A percentile compares a stretch with the other conserved stretches of the same genome.
Evolutionary conservation across 37 sponge, comb jelly and placozoan genomes (phyloP).

Genomic region (Tethya wilhelma): DNA sequence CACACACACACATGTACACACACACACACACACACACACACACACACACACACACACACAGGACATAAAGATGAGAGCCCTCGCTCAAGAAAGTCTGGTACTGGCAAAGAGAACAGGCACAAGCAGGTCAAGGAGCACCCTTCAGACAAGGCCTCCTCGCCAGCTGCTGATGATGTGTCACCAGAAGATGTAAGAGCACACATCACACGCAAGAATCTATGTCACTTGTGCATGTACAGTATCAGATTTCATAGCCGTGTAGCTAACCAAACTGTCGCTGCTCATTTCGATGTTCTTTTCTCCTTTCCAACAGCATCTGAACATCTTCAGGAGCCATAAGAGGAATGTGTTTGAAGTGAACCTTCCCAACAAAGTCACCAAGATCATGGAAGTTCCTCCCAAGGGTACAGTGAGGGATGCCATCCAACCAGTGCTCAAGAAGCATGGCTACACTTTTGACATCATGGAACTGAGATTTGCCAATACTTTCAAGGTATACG

Average conservation of each 20-base stretch:
- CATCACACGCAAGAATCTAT: not conserved
- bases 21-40: too few relatives aligned
- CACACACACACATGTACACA: not conserved
- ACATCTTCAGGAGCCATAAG: conserved; percentile 34
- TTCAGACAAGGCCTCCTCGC: not conserved
- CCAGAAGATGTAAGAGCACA: conserved; percentile 40
- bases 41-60: too few relatives aligned
- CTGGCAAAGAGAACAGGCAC: conserved; percentile 1
- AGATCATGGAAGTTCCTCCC: conserved; percentile 56
- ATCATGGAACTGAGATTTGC: conserved; percentile 64
- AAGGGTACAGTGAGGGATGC: conserved; percentile 50
- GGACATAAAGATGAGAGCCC: conserved; percentile 7
- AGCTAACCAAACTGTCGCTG: not conserved
- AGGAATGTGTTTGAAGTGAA: conserved; percentile 58
- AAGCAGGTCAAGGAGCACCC: not conserved
- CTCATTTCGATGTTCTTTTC: not conserved
- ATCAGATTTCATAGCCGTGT: not conserved
- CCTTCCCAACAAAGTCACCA: conserved; percentile 65
- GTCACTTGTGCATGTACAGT: not conserved
- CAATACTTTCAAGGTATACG: conserved; percentile 60
- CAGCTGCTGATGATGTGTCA: conserved; percentile 17
- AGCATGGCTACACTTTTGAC: conserved; percentile 50
- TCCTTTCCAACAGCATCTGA: conserved; percentile 42
- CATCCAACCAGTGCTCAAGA: conserved; percentile 32
- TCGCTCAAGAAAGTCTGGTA: not conserved